These are phyloP conservation scores for Catamblyrhynchus diadema DNA, from an alignment of 2,797 vertebrate genomes.

Conservation along the genomic window DNA sequence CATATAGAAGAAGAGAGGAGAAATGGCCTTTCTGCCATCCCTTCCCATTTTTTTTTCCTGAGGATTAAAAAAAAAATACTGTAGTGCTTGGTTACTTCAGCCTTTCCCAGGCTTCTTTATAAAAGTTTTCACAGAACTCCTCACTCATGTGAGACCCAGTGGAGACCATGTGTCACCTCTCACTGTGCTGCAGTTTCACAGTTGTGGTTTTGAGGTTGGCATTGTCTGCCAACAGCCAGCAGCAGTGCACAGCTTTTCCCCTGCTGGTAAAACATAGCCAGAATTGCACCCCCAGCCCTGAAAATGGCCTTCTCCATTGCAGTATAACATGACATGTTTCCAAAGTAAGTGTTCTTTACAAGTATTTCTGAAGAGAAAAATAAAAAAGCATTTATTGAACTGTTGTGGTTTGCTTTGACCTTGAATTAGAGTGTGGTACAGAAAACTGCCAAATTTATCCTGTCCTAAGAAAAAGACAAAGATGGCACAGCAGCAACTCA, in stretches of 20 bases:
- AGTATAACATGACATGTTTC: not conserved
- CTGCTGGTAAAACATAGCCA: not conserved
- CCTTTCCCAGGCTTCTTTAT: not conserved
- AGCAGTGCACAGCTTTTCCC: not conserved
- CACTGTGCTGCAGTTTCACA: not conserved
- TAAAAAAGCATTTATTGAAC: not conserved
- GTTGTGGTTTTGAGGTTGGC: constrained; percentile 21
- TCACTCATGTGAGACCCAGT: not conserved
- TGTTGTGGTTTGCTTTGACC: not conserved
- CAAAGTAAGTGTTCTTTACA: not conserved
- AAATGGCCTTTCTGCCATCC: not conserved
- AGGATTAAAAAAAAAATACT: not conserved
- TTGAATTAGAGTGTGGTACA: not conserved
- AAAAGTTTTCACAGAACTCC: not conserved
- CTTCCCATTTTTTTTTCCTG: not conserved
- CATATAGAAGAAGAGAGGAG: not conserved
- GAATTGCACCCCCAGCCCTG: not conserved
- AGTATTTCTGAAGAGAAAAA: not conserved
- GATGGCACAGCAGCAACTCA: constrained; percentile 1
- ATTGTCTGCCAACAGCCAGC: constrained; percentile 28
- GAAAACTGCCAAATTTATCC: constrained; percentile 35
- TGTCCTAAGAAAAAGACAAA: constrained; percentile 44
- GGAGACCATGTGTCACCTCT: not conserved
- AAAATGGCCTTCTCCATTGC: not conserved
- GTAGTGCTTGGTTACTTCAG: not conserved